These are phyloP conservation scores for Timema cristinae DNA, from an alignment of 2,888 invertebrate genomes.

Conservation along the genomic window DNA sequence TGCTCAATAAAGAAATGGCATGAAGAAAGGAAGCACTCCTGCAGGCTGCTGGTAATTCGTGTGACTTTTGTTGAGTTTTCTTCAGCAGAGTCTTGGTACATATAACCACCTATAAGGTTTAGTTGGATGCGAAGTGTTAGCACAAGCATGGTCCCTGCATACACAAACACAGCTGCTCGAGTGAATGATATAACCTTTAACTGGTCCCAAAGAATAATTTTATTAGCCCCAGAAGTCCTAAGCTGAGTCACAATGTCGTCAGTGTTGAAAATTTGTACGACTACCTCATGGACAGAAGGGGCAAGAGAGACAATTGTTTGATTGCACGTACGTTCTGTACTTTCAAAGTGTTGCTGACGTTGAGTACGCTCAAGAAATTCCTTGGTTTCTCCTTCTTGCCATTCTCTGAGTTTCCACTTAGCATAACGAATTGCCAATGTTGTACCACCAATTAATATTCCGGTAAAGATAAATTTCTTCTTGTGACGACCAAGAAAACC, in stretches of 20 bases:
- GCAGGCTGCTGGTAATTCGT: conserved; percentile 57
- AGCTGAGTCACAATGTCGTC: conserved; percentile 65
- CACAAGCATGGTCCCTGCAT: conserved; percentile 77
- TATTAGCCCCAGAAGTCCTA: conserved; percentile 59
- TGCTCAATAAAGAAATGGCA: conserved; percentile 74
- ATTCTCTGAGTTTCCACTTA: conserved; percentile 71
- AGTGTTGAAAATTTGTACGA: conserved; percentile 63
- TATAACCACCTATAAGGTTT: conserved; percentile 83
- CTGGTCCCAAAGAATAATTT: conserved; percentile 78
- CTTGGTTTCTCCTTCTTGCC: conserved; percentile 78
- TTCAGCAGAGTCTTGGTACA: conserved; percentile 67
- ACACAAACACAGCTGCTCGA: conserved; percentile 71
- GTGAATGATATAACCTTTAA: conserved; percentile 78
- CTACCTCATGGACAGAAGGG: conserved; percentile 66
- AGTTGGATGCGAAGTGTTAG: conserved; percentile 79
- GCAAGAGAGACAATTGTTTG: conserved; percentile 76
- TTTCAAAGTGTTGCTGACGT: conserved; percentile 85
- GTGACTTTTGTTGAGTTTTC: conserved; percentile 46
- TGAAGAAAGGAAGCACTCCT: conserved; percentile 76
- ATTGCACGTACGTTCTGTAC: conserved; percentile 83
- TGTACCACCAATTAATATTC: conserved; percentile 70
- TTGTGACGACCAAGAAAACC: conserved; percentile 76
- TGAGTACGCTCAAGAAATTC: conserved; percentile 76
- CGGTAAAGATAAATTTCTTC: conserved; percentile 76
- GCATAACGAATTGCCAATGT: conserved; percentile 72